Evolutionary conservation across 2,888 invertebrate species (phyloP), one percentile per base, ranked within the genome.

Genomic region (Abrostola triplasia): DNA sequence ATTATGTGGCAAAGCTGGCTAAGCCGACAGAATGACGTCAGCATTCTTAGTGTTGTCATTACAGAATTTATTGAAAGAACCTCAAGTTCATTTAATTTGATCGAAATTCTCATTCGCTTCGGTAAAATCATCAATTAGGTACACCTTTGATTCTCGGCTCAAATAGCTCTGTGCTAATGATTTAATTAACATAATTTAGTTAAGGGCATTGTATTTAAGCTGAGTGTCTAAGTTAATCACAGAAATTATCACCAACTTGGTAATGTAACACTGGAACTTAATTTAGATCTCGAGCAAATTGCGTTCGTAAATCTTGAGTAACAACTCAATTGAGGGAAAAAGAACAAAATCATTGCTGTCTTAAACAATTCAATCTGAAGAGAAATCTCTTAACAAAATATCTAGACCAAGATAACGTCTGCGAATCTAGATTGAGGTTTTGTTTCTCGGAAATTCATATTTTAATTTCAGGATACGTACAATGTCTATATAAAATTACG

Each of bases 321-420:
- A 72, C 51, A 71, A 54, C 41, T 62, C 67, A 74, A 74, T 67
- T 76, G 71, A 24, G 58, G 11, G 50, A 67, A 56, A 62, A 60
- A 67, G 54, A 59, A 36, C 36, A n/a, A 49, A 35, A 51, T 12
- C 13, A 44, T 49, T 52, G 47, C 12, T n/a, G 38, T 53, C 13
- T 41, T 41, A 62, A 57, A 73, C 36, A 59, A 48, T 56, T 67
- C 47, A 47, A 54, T 61, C 53, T 44, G 2, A 5, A 24, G 47
- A 48, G 47, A 47, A 38, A 51, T 40, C 24, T 61, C 55, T 38
- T 10, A 48, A 51, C 40, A 10, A 47, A 41, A 65, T 50, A 49
- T 36, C 42, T 11, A 36, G 36, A 50, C 41, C 24, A 12, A 5
- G 10, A 51, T 35, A 6, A 11, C 11, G 5, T 35, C 12, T 7